A percentile compares a stretch with the other conserved stretches of the same genome.
These are phyloP conservation scores for Pteropus rufus DNA, from an alignment of 2,797 vertebrate species.

Conservation along the genomic window DNA sequence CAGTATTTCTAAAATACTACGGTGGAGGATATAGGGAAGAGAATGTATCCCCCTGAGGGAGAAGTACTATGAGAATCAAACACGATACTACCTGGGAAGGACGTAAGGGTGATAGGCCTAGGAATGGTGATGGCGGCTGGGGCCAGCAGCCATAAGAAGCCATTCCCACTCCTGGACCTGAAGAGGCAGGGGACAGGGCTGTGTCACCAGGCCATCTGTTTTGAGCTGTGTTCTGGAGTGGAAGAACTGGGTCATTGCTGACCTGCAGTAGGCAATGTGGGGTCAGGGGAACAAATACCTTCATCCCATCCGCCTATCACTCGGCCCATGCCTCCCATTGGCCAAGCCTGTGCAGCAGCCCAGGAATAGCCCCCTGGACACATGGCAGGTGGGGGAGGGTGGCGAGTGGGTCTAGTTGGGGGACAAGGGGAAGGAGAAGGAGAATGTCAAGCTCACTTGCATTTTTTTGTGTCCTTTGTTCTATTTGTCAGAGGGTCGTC, in stretches of 20 bases:
- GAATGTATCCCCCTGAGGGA: neutral
- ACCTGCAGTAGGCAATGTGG: neutral
- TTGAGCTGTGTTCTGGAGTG: neutral
- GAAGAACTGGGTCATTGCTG: neutral
- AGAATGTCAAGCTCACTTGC: neutral
- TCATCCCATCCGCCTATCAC: no score
- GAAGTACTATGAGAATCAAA: neutral
- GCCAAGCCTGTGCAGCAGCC: neutral
- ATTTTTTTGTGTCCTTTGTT: neutral
- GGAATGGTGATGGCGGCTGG: neutral
- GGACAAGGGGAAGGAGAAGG: fast-evolving
- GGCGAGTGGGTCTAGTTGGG: no score
- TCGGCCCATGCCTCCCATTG: neutral
- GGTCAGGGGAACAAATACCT: fast-evolving
- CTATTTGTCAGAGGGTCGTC: neutral
- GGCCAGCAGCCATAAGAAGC: neutral
- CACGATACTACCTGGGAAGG: neutral
- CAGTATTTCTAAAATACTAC: neutral
- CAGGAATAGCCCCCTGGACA: neutral
- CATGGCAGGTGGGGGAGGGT: neutral
- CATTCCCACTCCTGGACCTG: neutral
- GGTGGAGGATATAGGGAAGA: neutral
- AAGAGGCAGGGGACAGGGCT: neutral
- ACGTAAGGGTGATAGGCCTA: neutral
- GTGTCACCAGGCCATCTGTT: neutral